Percentiles rank a stretch among this genome's conserved stretches.
phyloP scores from a whole-genome alignment of 2,888 invertebrate species.

The Heteromyza rotundicornis region DNA sequence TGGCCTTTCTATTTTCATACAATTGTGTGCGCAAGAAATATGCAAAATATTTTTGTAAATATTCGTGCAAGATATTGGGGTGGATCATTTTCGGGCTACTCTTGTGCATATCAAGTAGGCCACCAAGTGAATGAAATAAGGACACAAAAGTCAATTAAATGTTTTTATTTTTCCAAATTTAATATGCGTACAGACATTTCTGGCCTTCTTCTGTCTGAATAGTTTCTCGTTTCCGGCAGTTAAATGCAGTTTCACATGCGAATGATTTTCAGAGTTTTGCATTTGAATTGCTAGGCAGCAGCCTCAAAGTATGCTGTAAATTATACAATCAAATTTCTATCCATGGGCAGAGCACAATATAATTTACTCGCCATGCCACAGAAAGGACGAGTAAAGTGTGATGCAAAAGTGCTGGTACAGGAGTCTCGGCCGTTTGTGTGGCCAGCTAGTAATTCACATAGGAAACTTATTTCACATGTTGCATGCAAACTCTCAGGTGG shows the following conservation, averaged over 20 bases:
- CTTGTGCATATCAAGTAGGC: constrained; percentile 43
- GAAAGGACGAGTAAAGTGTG: no score
- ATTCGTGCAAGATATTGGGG: neutral
- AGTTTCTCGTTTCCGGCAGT: constrained; percentile 38
- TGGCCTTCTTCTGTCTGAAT: neutral
- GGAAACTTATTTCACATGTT: neutral
- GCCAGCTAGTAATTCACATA: neutral
- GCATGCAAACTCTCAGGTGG: no score
- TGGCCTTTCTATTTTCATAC: no score
- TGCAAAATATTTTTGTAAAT: neutral
- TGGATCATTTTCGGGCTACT: neutral
- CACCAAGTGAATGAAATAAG: constrained; percentile 26
- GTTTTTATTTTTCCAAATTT: no score
- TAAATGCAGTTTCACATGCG: constrained; percentile 53
- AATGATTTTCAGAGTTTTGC: constrained; percentile 40
- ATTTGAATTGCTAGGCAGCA: constrained; percentile 25
- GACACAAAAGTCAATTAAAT: neutral
- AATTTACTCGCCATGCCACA: no score
- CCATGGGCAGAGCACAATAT: no score
- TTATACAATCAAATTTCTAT: no score
- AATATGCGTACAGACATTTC: neutral
- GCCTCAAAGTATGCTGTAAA: no score
- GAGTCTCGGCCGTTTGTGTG: constrained; percentile 18
- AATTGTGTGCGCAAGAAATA: neutral
- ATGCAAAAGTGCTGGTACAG: no score